Evolutionary conservation across 1,140 invertebrate species (phyloP), one percentile per base, ranked within the genome.

Genomic region (Augochlora pura): DNA sequence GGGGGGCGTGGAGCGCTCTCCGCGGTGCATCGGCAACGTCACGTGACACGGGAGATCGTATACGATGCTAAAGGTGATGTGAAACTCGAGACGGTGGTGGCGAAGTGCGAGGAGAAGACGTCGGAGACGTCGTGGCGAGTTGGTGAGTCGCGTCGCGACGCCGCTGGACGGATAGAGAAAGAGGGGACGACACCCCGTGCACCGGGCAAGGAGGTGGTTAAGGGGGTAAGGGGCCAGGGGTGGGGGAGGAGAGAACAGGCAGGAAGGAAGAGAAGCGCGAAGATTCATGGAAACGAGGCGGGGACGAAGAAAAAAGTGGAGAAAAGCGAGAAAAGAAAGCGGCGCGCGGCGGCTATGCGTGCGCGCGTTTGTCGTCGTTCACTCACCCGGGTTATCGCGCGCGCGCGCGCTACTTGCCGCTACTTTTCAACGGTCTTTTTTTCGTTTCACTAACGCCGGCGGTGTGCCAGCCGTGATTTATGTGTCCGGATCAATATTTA

Each of bases 351-450:
- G 16, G 14, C 49, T 46, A 10, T 12, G 62, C 46, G 66, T 74
- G 77, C n/a, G n/a, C 68, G 66, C 81, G 83, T 85, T 85, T 85
- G 74, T 76, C 83, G 83, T 85, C 83, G 83, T 85, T 85, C 68
- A 62, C 65, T 85, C 54, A 76, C 66, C 67, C 75, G 3, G 49
- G 49, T 9, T 71, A 71, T 49, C 68, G 52, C 54, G 42, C n/a
- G 64, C 64, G 38, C 68, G 52, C 54, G 42, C n/a, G 64, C 64
- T 59, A 12, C 25, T 49, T 52, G 32, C 54, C 71, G 59, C 38
- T 64, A 23, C 49, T 52, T n/a, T n/a, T 52, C 18, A 0, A 25
- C 32, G 32, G 32, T 32, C 23, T 10, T 42, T 77, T 84, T 84
- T 59, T 54, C 16, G 65, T 49, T 49, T 54, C 27, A 1, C n/a